Evolutionary conservation across 2,797 vertebrate species (phyloP).

Genomic region (Oreochromis mossambicus): DNA sequence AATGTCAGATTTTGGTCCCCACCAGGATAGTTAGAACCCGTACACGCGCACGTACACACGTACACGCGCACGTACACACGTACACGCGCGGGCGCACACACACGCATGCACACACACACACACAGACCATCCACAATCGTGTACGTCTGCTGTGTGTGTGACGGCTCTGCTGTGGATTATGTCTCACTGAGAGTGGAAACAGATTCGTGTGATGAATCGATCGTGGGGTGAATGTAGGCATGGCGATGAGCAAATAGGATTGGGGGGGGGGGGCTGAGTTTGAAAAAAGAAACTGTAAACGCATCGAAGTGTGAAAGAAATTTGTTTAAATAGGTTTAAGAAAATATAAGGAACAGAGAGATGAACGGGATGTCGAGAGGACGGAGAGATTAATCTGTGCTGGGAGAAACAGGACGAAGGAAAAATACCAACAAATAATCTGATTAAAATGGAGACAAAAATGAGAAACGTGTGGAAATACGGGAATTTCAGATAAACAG

Average conservation of each 20-base stretch:
- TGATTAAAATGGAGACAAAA: not conserved
- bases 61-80: rapidly evolving
- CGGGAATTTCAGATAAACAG: not conserved
- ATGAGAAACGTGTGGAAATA: no score
- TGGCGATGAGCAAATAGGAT: constrained; percentile 73
- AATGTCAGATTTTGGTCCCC: no score
- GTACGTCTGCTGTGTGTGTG: constrained; percentile 17
- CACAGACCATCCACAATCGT: not conserved
- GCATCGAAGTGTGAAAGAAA: constrained; percentile 51
- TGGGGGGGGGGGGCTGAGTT: constrained; percentile 59
- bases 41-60: rapidly evolving
- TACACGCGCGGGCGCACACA: rapidly evolving
- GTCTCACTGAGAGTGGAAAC: constrained; percentile 61
- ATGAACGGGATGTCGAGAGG: constrained; percentile 35
- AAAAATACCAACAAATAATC: not conserved
- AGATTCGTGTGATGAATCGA: constrained; percentile 74
- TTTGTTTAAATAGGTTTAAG: constrained; percentile 10
- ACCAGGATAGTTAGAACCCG: no score
- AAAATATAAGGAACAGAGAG: constrained; percentile 58
- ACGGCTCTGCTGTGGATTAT: constrained; percentile 39
- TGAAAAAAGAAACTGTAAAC: constrained; percentile 32
- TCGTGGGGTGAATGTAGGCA: constrained; percentile 67
- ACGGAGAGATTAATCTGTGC: not conserved
- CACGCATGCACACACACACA: rapidly evolving
- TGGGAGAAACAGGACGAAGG: not conserved